Percentiles rank a stretch among this genome's conserved stretches.
These are phyloP conservation scores for Amphipyra tragopoginis DNA, from an alignment of 2,888 invertebrate species.

Conservation along the genomic window DNA sequence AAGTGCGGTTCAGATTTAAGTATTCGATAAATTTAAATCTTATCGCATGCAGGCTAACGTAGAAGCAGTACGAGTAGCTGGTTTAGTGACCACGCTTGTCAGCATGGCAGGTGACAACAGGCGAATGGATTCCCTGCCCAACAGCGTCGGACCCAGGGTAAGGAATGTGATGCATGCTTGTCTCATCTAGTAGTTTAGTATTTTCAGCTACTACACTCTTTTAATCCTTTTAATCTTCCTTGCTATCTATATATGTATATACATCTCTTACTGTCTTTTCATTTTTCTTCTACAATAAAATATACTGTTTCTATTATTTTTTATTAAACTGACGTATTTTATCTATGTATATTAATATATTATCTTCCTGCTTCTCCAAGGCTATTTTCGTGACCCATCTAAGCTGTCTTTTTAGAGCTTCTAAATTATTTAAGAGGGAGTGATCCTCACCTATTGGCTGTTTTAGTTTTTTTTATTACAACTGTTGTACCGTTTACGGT, in stretches of 20 bases:
- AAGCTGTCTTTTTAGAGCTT: constrained; percentile 7
- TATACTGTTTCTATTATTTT: background rate
- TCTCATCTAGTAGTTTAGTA: constrained; percentile 49
- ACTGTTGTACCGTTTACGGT: background rate
- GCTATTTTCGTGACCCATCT: constrained; percentile 1
- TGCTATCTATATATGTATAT: background rate
- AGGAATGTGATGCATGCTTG: constrained; percentile 70
- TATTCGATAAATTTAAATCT: constrained; percentile 87
- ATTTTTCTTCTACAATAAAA: background rate
- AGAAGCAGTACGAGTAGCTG: constrained; percentile 95
- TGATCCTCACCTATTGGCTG: constrained; percentile 20
- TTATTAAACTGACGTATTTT: background rate
- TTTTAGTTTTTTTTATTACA: background rate
- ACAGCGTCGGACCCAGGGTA: constrained; percentile 89
- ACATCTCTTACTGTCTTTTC: no score
- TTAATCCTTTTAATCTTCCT: background rate
- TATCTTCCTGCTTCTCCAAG: constrained; percentile 5
- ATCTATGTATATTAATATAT: background rate
- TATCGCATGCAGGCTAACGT: constrained; percentile 92
- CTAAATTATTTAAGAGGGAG: constrained; percentile 10
- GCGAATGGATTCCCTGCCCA: constrained; percentile 87
- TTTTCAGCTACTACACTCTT: constrained; percentile 17
- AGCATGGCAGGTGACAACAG: constrained; percentile 93
- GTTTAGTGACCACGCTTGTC: constrained; percentile 95
- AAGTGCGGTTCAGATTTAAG: constrained; percentile 63